Evolutionary conservation across 30 jellyfish, hydroid and myxozoan species (phyloP).

Genomic region (Turritopsis dohrnii): DNA sequence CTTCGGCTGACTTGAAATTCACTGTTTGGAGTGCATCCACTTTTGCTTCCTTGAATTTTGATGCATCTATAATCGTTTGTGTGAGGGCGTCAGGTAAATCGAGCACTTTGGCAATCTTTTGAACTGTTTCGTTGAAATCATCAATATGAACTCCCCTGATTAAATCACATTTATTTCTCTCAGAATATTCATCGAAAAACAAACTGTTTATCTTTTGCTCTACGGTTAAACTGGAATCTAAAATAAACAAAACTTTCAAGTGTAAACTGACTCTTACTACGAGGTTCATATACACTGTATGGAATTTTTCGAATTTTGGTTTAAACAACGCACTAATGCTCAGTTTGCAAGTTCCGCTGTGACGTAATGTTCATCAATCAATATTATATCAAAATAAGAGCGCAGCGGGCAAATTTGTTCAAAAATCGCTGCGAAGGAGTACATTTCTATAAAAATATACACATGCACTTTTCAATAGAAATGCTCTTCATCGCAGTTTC

Average conservation of each 20-base stretch:
- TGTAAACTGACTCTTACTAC: neutral
- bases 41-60: neutral
- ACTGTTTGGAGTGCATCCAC: neutral
- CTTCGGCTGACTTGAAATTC: neutral
- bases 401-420: too few relatives aligned
- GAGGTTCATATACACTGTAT: too few relatives aligned
- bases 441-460: too few relatives aligned
- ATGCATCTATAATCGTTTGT: neutral
- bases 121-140: neutral
- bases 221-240: neutral
- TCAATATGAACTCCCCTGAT: neutral
- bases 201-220: neutral
- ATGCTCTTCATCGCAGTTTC: too few relatives aligned
- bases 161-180: neutral
- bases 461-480: too few relatives aligned
- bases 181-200: neutral
- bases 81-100: neutral
- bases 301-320: too few relatives aligned
- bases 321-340: too few relatives aligned
- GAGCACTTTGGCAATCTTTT: neutral
- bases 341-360: too few relatives aligned
- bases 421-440: too few relatives aligned
- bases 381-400: too few relatives aligned
- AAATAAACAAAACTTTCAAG: neutral
- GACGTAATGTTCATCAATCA: too few relatives aligned